Percentiles rank a stretch among this genome's conserved stretches.
phyloP scores from a whole-genome alignment of 1,140 invertebrate species.

The Platyura marginata region DNA sequence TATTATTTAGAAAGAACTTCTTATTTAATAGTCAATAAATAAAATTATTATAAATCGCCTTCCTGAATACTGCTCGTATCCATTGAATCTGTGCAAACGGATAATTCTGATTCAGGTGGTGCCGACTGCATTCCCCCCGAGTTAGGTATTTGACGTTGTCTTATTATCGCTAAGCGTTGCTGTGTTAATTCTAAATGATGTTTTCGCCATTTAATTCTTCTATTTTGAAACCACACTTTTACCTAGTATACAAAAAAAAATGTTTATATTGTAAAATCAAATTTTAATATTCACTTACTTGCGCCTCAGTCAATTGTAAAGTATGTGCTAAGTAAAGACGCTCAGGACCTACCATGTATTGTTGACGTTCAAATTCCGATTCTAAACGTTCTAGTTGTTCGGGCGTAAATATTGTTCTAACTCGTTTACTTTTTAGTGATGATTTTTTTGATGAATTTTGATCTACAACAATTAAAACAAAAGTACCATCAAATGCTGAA shows the following conservation, averaged over 20 bases:
- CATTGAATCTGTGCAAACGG: constrained; percentile 20
- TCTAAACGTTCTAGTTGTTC: constrained; percentile 83
- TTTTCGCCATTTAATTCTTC: constrained; percentile 86
- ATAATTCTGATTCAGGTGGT: constrained; percentile 16
- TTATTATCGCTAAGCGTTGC: constrained; percentile 59
- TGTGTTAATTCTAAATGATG: constrained; percentile 82
- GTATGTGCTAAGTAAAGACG: constrained; percentile 73
- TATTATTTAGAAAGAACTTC: neutral
- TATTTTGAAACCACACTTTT: constrained; percentile 96
- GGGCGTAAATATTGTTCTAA: constrained; percentile 85
- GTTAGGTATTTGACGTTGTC: constrained; percentile 29
- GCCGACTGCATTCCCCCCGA: constrained; percentile 3
- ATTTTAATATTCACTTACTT: constrained; percentile 30
- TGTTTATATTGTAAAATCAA: neutral
- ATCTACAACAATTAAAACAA: neutral
- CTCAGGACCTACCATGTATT: constrained; percentile 89
- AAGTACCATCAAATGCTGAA: neutral
- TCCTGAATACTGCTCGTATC: constrained; percentile 17
- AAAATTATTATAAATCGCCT: constrained; percentile 8
- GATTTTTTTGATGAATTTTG: constrained; percentile 9
- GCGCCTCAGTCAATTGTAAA: constrained; percentile 76
- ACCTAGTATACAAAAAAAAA: constrained; percentile 36
- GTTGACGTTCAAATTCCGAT: constrained; percentile 79
- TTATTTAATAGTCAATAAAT: neutral
- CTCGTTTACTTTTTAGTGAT: constrained; percentile 43